Evolutionary conservation across 2,797 vertebrate species (phyloP).

Genomic region (Phrynocephalus forsythii): DNA sequence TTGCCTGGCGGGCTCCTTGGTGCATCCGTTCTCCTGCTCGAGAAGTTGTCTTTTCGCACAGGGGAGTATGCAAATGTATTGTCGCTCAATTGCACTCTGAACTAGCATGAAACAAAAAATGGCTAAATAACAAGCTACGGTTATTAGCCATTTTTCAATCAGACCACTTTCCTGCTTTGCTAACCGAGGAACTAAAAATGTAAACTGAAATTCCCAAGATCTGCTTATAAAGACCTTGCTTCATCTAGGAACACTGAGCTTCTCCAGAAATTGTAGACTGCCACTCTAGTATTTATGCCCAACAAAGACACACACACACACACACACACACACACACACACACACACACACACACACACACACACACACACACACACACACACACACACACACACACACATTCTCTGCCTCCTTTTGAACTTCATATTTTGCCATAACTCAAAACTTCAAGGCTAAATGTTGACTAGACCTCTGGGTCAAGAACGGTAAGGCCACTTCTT

Average conservation of each 20-base stretch:
- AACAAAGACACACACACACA: not conserved
- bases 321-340: not conserved
- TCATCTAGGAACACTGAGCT: not conserved
- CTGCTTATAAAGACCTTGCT: too few relatives aligned
- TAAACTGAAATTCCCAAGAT: too few relatives aligned
- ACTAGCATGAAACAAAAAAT: too few relatives aligned
- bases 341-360: too few relatives aligned
- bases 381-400: too few relatives aligned
- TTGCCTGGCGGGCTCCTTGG: not conserved
- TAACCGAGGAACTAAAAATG: too few relatives aligned
- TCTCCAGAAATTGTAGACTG: not conserved
- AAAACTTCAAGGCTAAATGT: conserved; percentile 7
- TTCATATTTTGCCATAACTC: not conserved
- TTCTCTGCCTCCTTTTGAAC: not conserved
- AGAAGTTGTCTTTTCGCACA: too few relatives aligned
- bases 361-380: too few relatives aligned
- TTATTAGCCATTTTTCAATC: too few relatives aligned
- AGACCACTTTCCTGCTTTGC: too few relatives aligned
- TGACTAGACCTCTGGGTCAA: conserved; percentile 14
- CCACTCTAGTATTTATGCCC: not conserved
- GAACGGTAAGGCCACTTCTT: conserved; percentile 8
- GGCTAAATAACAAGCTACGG: too few relatives aligned
- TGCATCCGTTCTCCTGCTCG: too few relatives aligned
- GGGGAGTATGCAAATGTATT: not conserved
- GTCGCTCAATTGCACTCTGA: not conserved